Conservation (phyloP, 2,113 vertebrate species). For the Gobio gobio region DNA sequence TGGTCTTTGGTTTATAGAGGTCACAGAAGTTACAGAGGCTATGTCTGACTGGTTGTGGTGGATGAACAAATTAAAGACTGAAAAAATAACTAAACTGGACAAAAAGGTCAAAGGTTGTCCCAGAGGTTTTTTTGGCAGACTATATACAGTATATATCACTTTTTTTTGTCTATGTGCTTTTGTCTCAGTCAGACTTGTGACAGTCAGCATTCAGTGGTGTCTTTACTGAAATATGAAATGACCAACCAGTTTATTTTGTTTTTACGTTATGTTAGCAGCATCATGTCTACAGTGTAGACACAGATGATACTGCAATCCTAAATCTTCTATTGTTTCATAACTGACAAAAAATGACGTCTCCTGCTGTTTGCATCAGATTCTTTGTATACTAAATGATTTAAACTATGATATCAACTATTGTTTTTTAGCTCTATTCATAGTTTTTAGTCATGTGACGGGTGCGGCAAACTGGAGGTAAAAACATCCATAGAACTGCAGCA, state of each 20-base stretch:
- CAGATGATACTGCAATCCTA: neutral
- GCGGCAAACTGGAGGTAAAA: no score
- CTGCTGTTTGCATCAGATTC: no score
- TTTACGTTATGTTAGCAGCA: neutral
- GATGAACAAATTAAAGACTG: slow-evolving; percentile 11
- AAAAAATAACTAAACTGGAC: slow-evolving; percentile 9
- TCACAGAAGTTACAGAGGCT: slow-evolving; percentile 1
- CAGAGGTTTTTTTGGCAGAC: neutral
- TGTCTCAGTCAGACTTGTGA: neutral
- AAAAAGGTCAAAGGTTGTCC: neutral
- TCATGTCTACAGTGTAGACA: neutral
- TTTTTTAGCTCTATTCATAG: no score
- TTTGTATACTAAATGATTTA: neutral
- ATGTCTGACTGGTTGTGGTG: neutral
- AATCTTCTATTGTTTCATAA: neutral
- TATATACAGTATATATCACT: neutral
- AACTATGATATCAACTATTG: neutral
- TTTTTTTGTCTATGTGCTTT: neutral
- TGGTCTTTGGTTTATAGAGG: slow-evolving; percentile 15
- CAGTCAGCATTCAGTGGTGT: neutral
- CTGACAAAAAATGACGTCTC: no score
- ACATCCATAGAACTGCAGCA: no score
- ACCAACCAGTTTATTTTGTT: neutral
- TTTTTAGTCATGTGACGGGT: no score
- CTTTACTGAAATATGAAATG: neutral